phyloP scores from a whole-genome alignment of 2,797 vertebrate species.

The Hippocampus kuda region DNA sequence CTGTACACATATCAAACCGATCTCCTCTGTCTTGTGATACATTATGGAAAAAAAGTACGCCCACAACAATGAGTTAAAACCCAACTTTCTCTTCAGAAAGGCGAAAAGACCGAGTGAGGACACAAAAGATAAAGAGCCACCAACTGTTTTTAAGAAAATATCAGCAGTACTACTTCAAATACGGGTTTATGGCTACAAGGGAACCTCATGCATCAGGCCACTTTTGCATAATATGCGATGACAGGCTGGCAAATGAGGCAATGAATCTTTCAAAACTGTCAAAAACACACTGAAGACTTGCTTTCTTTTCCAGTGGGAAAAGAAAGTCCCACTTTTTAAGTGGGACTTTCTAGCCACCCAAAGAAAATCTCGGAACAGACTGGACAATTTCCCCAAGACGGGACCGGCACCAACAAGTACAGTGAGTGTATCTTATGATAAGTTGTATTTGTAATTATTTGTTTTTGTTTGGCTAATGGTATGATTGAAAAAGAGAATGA shows the following conservation, averaged over 20 bases:
- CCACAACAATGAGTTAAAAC: neutral
- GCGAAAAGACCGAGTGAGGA: neutral
- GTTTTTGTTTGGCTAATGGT: neutral
- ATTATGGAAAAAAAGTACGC: neutral
- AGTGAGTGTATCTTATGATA: neutral
- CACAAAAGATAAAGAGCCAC: neutral
- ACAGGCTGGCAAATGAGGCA: neutral
- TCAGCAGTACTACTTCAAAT: neutral
- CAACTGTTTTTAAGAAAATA: neutral
- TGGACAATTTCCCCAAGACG: neutral
- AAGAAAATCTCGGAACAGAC: neutral
- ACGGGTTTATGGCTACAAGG: too few relatives aligned
- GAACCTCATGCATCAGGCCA: neutral
- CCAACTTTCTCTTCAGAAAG: neutral
- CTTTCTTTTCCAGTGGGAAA: neutral
- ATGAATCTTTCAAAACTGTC: neutral
- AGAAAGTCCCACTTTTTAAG: too few relatives aligned
- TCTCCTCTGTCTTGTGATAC: neutral
- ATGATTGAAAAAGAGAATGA: neutral
- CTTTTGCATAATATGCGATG: neutral
- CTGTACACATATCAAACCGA: neutral
- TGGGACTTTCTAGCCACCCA: neutral
- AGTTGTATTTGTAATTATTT: neutral
- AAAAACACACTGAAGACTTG: neutral
- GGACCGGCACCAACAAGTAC: neutral